These are phyloP conservation scores for Drosophila sproati DNA, from an alignment of 1,140 invertebrate species.

Conservation along the genomic window DNA sequence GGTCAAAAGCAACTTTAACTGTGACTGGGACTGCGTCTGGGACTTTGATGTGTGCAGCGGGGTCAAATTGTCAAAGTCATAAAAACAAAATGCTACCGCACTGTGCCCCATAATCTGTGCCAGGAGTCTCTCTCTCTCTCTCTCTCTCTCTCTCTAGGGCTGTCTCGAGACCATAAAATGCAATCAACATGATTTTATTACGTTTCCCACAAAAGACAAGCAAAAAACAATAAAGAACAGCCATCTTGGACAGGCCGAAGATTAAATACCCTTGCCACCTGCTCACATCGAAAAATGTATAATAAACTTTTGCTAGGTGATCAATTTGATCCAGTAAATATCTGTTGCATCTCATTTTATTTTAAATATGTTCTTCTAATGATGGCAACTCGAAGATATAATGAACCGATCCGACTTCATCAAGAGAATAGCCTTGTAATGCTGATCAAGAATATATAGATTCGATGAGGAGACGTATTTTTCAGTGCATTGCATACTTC, in stretches of 20 bases:
- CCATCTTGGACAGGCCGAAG: neutral
- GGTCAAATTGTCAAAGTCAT: slow-evolving; percentile 77
- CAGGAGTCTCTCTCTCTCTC: slow-evolving; percentile 47
- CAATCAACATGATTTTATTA: slow-evolving; percentile 69
- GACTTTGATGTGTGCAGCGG: slow-evolving; percentile 30
- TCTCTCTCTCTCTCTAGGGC: too few relatives aligned
- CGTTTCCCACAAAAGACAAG: slow-evolving; percentile 62
- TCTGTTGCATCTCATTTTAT: too few relatives aligned
- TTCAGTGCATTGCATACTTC: neutral
- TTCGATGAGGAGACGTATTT: too few relatives aligned
- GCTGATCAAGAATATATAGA: too few relatives aligned
- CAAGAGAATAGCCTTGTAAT: too few relatives aligned
- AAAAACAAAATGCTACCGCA: slow-evolving; percentile 58
- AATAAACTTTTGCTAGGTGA: too few relatives aligned
- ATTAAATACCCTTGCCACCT: neutral
- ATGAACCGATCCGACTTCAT: too few relatives aligned
- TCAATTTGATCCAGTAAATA: too few relatives aligned
- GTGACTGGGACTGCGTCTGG: too few relatives aligned
- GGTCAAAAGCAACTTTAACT: slow-evolving; percentile 28
- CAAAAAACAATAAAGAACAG: neutral
- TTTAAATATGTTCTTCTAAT: too few relatives aligned
- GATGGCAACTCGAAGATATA: too few relatives aligned
- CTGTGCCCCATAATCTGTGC: slow-evolving; percentile 36
- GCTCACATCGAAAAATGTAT: too few relatives aligned
- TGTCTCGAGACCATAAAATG: slow-evolving; percentile 45